These are phyloP conservation scores for Dolomedes plantarius DNA, from an alignment of 2,888 invertebrate species.

Conservation along the genomic window DNA sequence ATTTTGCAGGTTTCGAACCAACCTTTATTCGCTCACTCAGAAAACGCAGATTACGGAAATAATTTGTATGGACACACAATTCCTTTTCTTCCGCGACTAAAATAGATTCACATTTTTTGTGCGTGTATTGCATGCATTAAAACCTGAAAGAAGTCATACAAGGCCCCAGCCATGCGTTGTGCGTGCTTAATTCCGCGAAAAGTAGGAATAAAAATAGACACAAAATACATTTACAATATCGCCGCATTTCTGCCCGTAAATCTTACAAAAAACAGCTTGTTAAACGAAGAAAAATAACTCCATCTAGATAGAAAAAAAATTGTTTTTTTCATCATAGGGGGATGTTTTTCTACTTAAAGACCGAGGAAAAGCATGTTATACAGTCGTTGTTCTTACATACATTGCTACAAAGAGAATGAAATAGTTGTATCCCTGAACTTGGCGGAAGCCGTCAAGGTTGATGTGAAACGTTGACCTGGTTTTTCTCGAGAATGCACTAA, in stretches of 20 bases:
- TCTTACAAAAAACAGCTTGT: not conserved
- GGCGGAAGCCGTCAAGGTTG: conserved; percentile 66
- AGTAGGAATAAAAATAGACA: not conserved
- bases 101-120: not conserved
- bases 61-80: not conserved
- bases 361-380: not conserved
- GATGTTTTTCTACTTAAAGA: not conserved
- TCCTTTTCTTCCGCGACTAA: not conserved
- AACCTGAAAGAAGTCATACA: not conserved
- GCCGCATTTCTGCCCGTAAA: not conserved
- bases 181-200: not conserved
- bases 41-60: not conserved
- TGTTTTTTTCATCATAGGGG: not conserved
- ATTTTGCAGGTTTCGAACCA: not conserved
- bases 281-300: not conserved
- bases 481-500: not conserved
- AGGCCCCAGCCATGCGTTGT: not conserved
- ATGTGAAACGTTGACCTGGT: conserved; percentile 45
- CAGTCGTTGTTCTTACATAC: not conserved
- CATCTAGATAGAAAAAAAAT: not conserved
- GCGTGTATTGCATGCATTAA: not conserved
- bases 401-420: conserved; percentile 20
- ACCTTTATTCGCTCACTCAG: not conserved
- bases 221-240: not conserved
- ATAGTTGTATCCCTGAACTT: conserved; percentile 42